These are phyloP conservation scores for Drosophila yakuba DNA, from an alignment of 1,140 invertebrate species.

Conservation along the genomic window DNA sequence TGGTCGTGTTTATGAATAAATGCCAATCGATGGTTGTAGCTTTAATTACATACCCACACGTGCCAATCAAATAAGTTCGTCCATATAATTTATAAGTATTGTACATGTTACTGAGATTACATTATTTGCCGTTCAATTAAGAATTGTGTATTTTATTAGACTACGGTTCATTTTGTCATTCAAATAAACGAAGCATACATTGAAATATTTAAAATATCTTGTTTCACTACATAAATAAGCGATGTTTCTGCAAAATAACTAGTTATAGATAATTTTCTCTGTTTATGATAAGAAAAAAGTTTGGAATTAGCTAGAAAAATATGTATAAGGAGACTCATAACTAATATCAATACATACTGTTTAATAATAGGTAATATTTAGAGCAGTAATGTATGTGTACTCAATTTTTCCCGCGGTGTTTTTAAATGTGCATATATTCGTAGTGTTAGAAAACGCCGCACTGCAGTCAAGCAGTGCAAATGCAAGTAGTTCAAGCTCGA, in stretches of 20 bases:
- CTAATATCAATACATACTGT: too few relatives aligned
- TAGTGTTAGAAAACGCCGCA: too few relatives aligned
- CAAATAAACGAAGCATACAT: conserved; percentile 45
- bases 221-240: not conserved
- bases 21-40: conserved; percentile 57
- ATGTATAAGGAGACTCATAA: too few relatives aligned
- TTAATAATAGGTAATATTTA: too few relatives aligned
- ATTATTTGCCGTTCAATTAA: not conserved
- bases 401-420: too few relatives aligned
- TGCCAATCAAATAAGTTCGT: conserved; percentile 75
- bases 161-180: conserved; percentile 31
- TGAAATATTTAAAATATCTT: conserved; percentile 1
- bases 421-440: too few relatives aligned
- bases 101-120: conserved; percentile 18
- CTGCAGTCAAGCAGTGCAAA: not conserved
- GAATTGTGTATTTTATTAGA: conserved; percentile 16
- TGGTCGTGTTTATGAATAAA: conserved; percentile 23
- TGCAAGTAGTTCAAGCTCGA: not conserved
- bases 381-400: too few relatives aligned
- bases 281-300: too few relatives aligned
- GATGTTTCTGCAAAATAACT: not conserved
- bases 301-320: too few relatives aligned
- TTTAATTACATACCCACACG: conserved; percentile 52
- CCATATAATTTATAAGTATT: conserved; percentile 48
- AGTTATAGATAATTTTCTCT: too few relatives aligned